Conservation (phyloP, 2,113 vertebrate species). For the Xenopus borealis region DNA sequence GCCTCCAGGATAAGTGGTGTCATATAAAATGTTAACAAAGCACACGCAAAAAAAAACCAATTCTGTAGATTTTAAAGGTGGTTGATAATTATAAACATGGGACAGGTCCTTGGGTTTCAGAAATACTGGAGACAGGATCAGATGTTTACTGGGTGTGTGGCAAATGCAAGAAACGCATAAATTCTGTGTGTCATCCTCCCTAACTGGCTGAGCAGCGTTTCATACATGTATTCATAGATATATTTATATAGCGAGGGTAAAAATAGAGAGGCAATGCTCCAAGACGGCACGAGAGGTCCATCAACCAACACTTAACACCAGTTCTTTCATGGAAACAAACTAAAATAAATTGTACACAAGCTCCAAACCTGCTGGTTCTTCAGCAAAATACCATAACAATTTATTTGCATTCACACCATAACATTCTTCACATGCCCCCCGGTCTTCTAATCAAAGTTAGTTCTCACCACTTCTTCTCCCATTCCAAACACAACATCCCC, state of each 20-base stretch:
- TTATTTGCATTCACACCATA: slow-evolving; percentile 37
- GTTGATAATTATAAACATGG: too few relatives aligned
- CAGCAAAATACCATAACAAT: slow-evolving; percentile 26
- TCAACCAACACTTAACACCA: background rate
- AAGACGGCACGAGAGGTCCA: background rate
- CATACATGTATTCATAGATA: background rate
- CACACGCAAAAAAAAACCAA: too few relatives aligned
- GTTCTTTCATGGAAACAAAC: too few relatives aligned
- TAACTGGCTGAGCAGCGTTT: slow-evolving; percentile 13
- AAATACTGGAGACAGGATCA: slow-evolving; percentile 2
- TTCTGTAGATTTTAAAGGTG: too few relatives aligned
- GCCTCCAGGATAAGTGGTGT: too few relatives aligned
- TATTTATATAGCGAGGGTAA: background rate
- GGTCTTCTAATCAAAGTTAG: slow-evolving; percentile 2
- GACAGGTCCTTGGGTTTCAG: too few relatives aligned
- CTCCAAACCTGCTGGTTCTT: slow-evolving; percentile 14
- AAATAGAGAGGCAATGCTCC: background rate
- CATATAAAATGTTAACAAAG: too few relatives aligned
- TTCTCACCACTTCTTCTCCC: background rate
- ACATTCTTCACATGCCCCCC: slow-evolving; percentile 16
- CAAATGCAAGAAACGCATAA: slow-evolving; percentile 25
- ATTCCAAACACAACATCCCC: slow-evolving; percentile 11
- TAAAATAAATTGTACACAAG: slow-evolving; percentile 1
- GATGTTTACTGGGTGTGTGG: slow-evolving; percentile 22
- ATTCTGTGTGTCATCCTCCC: slow-evolving; percentile 19